Evolutionary conservation across 2,113 vertebrate genomes (phyloP), one percentile per base, ranked within the genome.

Genomic region (Prionailurus bengalensis): DNA sequence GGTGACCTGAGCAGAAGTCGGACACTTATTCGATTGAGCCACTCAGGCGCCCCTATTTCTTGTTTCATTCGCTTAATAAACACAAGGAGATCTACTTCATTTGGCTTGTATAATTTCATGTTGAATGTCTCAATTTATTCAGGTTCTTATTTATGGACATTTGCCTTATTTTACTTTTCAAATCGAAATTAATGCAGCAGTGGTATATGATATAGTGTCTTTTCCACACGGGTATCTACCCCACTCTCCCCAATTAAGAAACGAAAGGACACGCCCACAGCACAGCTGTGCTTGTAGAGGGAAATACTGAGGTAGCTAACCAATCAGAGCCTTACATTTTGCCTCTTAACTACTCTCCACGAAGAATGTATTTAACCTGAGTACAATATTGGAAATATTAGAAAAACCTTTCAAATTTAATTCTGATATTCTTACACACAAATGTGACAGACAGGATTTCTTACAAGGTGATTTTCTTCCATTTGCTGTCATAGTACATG

Each of bases 111-210:
- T 33, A 83, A 92, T 84, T 55, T 16, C 12, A 42, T 70, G 78
- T 53, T 88, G 74, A 23, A 51, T 21, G 6, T 89, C 36, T 94
- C 39, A 93, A 55, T 65, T 91, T 82, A 91, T 42, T 87, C 11
- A 86, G 45, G 36, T 7, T 2, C 29, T 45, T 84, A n/a, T 79
- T 94, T 89, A n/a, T n/a, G 16, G 15, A 17, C n/a, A 66, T 55
- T 81, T 93, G 58, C 84, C 74, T 95, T 76, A 78, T 73, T 61
- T 94, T 79, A 95, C 84, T 81, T 86, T 95, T 48, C 5, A 66
- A 97, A 94, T 86, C 66, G 74, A 94, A 70, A 93, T 68, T 66
- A 85, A 80, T 33, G 9, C 19, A 91, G 11, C 36, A 33, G 31
- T 55, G 21, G 5, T 68, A 63, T n/a, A 80, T 76, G 19, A 81